Evolutionary conservation across 1,140 invertebrate species (phyloP).

Genomic region (Pachyrhynchus sulphureomaculatus): DNA sequence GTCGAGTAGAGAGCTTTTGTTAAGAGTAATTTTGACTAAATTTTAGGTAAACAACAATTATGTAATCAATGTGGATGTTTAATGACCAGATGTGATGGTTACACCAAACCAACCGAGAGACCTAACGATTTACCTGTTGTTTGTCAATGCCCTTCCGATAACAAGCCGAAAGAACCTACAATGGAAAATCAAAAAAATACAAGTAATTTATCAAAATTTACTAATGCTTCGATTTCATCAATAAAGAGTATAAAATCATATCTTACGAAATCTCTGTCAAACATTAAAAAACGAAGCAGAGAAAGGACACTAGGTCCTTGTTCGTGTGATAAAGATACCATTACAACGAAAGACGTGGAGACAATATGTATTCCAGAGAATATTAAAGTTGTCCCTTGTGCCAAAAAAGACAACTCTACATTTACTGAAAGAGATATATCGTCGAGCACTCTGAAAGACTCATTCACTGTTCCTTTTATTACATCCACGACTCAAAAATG

Average conservation of each 20-base stretch:
- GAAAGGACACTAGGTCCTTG: neutral
- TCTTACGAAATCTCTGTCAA: neutral
- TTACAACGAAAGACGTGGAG: neutral
- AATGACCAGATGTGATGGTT: constrained; percentile 2
- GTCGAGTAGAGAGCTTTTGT: too few species aligned
- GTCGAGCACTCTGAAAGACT: too few species aligned
- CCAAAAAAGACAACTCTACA: neutral
- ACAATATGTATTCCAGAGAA: neutral
- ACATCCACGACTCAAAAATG: constrained; percentile 23
- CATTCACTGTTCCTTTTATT: too few species aligned
- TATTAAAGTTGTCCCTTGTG: neutral
- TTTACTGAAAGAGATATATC: neutral
- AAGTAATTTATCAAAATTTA: neutral
- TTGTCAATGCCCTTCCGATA: constrained; percentile 7
- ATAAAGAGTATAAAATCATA: constrained; percentile 1
- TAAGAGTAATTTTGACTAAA: too few species aligned
- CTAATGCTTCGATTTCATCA: neutral
- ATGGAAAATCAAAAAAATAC: constrained; percentile 1
- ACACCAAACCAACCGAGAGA: neutral
- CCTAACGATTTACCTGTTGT: neutral
- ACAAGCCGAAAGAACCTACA: neutral
- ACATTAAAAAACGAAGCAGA: neutral
- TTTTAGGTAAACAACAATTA: neutral
- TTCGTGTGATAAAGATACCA: neutral
- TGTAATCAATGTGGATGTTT: constrained; percentile 14